These are phyloP conservation scores for Seriola aureovittata DNA, from an alignment of 2,113 vertebrate genomes.

Conservation along the genomic window DNA sequence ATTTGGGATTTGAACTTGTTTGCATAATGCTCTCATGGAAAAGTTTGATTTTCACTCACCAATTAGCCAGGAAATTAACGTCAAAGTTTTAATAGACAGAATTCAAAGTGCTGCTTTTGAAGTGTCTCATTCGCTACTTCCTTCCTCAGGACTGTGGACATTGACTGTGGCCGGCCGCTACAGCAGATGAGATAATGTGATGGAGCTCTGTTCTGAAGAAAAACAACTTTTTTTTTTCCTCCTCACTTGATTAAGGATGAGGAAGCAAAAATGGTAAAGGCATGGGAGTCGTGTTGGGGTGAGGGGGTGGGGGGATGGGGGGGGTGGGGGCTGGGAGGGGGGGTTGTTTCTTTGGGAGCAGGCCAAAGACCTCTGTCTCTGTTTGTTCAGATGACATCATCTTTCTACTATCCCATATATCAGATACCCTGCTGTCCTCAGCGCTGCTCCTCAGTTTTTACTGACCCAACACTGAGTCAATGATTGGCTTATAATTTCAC, in stretches of 20 bases:
- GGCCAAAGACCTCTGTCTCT: conserved; percentile 79
- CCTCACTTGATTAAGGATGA: conserved; percentile 74
- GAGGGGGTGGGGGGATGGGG: too few relatives aligned
- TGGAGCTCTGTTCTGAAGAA: conserved; percentile 65
- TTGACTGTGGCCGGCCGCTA: conserved; percentile 35
- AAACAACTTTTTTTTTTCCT: conserved; percentile 64
- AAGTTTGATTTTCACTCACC: conserved; percentile 19
- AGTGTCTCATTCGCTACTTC: conserved; percentile 24
- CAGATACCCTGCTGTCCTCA: conserved; percentile 79
- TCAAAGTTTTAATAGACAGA: not conserved
- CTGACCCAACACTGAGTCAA: conserved; percentile 61
- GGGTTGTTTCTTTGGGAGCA: conserved; percentile 66
- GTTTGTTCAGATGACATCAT: conserved; percentile 86
- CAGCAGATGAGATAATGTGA: conserved; percentile 76
- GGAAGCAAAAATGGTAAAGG: conserved; percentile 68
- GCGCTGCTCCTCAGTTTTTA: conserved; percentile 56
- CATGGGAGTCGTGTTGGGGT: conserved; percentile 43
- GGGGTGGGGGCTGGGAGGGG: not conserved
- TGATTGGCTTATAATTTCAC: conserved; percentile 68
- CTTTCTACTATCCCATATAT: conserved; percentile 82
- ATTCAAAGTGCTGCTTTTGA: conserved; percentile 23
- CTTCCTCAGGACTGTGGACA: conserved; percentile 24
- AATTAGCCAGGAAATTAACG: conserved; percentile 8
- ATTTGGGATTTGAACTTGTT: conserved; percentile 52
- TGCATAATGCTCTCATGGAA: conserved; percentile 26